These are phyloP conservation scores for Chrysolina americana DNA, from an alignment of 2,888 invertebrate species.

Conservation along the genomic window DNA sequence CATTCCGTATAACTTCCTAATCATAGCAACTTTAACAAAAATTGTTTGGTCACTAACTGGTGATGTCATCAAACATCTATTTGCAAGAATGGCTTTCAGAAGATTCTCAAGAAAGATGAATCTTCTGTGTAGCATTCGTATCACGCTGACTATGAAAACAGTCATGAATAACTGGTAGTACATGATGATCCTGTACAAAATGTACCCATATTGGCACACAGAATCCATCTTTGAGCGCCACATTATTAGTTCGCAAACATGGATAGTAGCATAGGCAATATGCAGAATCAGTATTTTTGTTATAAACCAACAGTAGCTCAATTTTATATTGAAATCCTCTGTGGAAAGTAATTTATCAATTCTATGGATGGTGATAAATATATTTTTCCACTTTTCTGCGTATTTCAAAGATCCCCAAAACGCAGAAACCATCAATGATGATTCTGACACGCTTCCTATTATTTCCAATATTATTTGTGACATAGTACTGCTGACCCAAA, in stretches of 20 bases:
- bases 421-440: conserved; percentile 38
- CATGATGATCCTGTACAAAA: conserved; percentile 43
- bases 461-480: conserved; percentile 39
- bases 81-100: conserved; percentile 19
- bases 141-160: conserved; percentile 29
- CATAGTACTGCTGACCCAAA: conserved; percentile 22
- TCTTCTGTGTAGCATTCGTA: conserved; percentile 34
- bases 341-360: conserved; percentile 32
- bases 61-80: conserved; percentile 34
- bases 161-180: conserved; percentile 43
- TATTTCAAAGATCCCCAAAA: conserved; percentile 34
- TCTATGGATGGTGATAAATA: conserved; percentile 29
- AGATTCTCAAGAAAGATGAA: conserved; percentile 31
- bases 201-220: conserved; percentile 41
- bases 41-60: conserved; percentile 21
- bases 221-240: conserved; percentile 27
- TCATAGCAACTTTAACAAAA: conserved; percentile 27
- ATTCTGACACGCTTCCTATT: conserved; percentile 33
- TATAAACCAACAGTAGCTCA: conserved; percentile 6
- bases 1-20: conserved; percentile 32
- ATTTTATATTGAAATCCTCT: conserved; percentile 23
- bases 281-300: conserved; percentile 31
- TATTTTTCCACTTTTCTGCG: conserved; percentile 30
- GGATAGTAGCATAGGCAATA: conserved; percentile 31
- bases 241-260: conserved; percentile 30